Percentiles rank a stretch among this genome's conserved stretches.
Conservation (phyloP, 2,888 invertebrate species). For the Chrysotoxum bicinctum region DNA sequence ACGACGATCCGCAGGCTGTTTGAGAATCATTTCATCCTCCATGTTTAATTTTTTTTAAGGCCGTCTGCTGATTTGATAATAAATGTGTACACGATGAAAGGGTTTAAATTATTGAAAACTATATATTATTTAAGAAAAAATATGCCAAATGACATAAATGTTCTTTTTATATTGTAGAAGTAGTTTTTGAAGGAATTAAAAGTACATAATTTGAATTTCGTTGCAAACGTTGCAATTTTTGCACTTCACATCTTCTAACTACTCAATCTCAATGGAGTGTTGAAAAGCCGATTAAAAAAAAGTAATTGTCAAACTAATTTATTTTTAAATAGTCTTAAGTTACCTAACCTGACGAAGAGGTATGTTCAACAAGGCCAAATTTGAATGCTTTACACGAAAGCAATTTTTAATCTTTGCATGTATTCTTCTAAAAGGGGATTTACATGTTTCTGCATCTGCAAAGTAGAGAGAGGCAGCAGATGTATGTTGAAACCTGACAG, state of each 20-base stretch:
- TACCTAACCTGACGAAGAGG: no score
- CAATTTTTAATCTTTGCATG: no score
- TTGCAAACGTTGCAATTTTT: not conserved
- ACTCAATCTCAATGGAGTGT: no score
- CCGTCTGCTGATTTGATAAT: not conserved
- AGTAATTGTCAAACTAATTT: no score
- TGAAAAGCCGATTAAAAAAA: not conserved
- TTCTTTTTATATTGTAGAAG: not conserved
- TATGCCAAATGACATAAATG: not conserved
- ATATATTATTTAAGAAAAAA: not conserved
- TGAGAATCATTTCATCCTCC: slow-evolving; percentile 78
- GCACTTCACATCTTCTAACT: no score
- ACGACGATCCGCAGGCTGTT: slow-evolving; percentile 77
- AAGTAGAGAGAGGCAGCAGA: no score
- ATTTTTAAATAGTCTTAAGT: no score
- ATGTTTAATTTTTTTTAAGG: slow-evolving; percentile 73
- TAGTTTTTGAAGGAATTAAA: not conserved
- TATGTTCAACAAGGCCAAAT: no score
- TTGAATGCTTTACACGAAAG: no score
- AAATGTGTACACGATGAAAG: not conserved
- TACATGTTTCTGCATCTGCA: no score
- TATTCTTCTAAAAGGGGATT: no score
- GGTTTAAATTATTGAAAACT: not conserved
- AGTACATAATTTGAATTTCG: not conserved
- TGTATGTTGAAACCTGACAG: no score